Evolutionary conservation across 2,888 invertebrate species (phyloP).

Genomic region (Clunio marinus): DNA sequence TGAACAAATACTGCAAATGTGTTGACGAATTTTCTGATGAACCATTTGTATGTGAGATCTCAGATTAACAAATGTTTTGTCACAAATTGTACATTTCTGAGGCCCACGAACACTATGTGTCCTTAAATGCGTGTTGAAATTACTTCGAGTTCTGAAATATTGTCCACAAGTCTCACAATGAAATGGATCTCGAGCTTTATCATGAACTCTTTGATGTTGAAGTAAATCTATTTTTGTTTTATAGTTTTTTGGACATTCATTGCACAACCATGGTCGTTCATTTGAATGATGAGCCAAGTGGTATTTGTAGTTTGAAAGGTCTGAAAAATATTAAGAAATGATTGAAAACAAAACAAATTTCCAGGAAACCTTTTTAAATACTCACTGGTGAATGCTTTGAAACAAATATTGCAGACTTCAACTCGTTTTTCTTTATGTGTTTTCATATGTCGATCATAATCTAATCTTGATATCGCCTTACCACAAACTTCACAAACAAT

Average conservation of each 20-base stretch:
- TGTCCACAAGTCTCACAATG: slow-evolving; percentile 46
- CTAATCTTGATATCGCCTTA: not conserved
- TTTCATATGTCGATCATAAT: slow-evolving; percentile 3
- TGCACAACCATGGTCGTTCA: slow-evolving; percentile 41
- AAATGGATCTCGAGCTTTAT: slow-evolving; percentile 44
- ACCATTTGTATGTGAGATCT: slow-evolving; percentile 20
- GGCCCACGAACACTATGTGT: slow-evolving; percentile 39
- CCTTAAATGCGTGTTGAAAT: slow-evolving; percentile 46
- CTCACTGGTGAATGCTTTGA: not conserved
- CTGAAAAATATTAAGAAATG: too few species aligned
- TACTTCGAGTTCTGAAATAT: slow-evolving; percentile 46
- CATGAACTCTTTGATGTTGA: slow-evolving; percentile 46
- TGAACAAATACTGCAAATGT: not conserved
- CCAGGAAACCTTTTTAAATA: too few species aligned
- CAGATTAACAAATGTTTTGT: not conserved
- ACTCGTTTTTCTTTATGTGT: slow-evolving; percentile 16
- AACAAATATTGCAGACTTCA: not conserved
- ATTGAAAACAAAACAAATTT: too few species aligned
- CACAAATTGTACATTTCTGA: not conserved
- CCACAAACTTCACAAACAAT: slow-evolving; percentile 22
- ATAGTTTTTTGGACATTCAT: slow-evolving; percentile 45
- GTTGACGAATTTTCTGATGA: not conserved
- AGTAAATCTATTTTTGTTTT: slow-evolving; percentile 45
- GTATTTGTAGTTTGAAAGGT: slow-evolving; percentile 17
- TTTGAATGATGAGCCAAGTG: slow-evolving; percentile 12